Base-by-base conservation (phyloP, 2,797 vertebrate genomes). In the Sorex maritimensis region DNA sequence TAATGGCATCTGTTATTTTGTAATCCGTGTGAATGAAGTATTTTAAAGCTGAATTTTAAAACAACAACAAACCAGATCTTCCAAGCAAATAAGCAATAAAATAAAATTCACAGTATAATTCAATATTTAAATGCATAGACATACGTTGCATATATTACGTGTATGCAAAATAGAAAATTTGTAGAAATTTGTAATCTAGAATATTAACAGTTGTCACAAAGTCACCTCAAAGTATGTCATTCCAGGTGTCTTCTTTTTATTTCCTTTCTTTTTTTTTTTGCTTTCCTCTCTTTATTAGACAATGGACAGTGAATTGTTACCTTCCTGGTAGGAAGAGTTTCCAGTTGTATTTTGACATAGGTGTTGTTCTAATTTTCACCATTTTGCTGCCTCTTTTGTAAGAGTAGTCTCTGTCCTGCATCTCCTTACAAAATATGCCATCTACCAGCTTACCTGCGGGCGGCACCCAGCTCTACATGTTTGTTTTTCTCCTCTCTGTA, bases 401-500 rank as follows among this genome's bases (percentile, higher is more conserved):
- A 96, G 95, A 96, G 96, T 81, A 95, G 94, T 93, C 95, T 61
- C 93, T 69, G 23, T 41, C 61, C 55, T 85, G 88, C 90, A 94
- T 97, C 91, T 96, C 91, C 97, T 97, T 98, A 97, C 97, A 97
- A 97, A 96, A 97, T 96, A 96, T 96, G 92, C 96, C 96, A 81
- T 97, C 93, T 91, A 95, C 6, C 87, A 96, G 95, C 97, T 97
- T 96, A 94, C 97, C 98, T 97, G 97, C 84, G 94, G 96, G 94
- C 85, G 34, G 88, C 97, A 92, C 95, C 95, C 95, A 94, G 95
- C 95, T 93, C 95, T 21, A 13, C 0, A 0, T 97, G 96, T 98
- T 98, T 98, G 96, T 95, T 98, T 98, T 98, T 97, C 97, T 97
- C 87, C 94, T 97, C 97, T 98, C 97, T 98, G 98, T 95, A 95